Evolutionary conservation across 2,888 invertebrate species (phyloP), one percentile per base, ranked within the genome.

Genomic region (Synergus laeviventris): DNA sequence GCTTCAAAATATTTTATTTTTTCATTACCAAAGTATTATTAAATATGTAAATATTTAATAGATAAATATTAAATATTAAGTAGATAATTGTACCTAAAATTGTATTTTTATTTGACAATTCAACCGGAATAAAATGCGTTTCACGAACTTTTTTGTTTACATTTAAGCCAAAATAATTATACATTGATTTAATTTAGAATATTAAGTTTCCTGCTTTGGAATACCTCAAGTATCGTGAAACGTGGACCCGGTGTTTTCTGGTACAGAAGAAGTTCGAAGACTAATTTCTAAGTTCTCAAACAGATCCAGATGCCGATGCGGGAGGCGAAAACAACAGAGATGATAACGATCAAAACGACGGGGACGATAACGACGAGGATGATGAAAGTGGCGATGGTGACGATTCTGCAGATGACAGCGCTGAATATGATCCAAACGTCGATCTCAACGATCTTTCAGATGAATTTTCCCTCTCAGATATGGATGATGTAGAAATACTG

Each of bases 351-450:
- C 84, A 83, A 39, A 84, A 81, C n/a, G 85, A 86, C 31, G 82
- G 79, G 12, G 85, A 86, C n/a, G 87, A 87, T 76, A 84, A 86
- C 18, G 85, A 86, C 1, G 85, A 87, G 11, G 86, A 87, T 4
- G 89, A 88, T 3, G 90, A 91, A 31, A 87, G 85, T 60, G 87
- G 84, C n/a, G 86, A 88, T 59, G 88, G 82, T 0, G 88, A 88
- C 39, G 89, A 90, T 79, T 87, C 88, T 16, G 86, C 84, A 7
- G 88, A 88, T 45, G 87, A 86, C 42, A 87, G 87, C 74, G 76
- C 81, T 4, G 88, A 89, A 76, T 88, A 85, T 66, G 86, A 86
- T 82, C 81, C 83, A 18, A 84, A 81, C 60, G 81, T 79, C n/a
- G 84, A 82, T 36, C 75, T 82, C 14, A 81, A 81, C 36, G 81